Percentiles rank a stretch among this genome's conserved stretches.
phyloP scores from a whole-genome alignment of 1,140 invertebrate species.

The Ctenoplectra terminalis region DNA sequence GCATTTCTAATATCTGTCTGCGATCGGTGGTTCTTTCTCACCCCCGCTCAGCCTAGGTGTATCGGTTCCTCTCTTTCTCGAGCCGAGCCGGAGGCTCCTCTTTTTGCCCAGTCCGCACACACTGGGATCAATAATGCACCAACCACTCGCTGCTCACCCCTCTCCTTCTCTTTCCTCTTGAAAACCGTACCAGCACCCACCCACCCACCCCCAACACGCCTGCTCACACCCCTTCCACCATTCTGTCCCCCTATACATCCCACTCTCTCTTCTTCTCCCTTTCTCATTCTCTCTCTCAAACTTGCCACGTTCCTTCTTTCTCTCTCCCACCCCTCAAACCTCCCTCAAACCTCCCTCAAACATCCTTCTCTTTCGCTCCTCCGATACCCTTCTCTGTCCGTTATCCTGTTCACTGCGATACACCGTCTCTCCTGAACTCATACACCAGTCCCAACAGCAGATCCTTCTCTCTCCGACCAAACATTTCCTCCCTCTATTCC shows the following conservation, averaged over 20 bases:
- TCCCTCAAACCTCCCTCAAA: too few relatives aligned
- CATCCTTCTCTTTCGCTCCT: too few relatives aligned
- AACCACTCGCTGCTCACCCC: slow-evolving; percentile 78
- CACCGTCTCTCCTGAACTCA: too few relatives aligned
- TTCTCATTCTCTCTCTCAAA: background rate
- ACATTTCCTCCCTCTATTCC: too few relatives aligned
- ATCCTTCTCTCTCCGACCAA: too few relatives aligned
- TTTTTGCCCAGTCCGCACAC: slow-evolving; percentile 81
- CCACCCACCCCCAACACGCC: slow-evolving; percentile 48
- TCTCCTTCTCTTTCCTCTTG: slow-evolving; percentile 79
- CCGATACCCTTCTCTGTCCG: too few relatives aligned
- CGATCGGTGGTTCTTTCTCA: slow-evolving; percentile 62
- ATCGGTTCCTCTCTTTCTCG: slow-evolving; percentile 71
- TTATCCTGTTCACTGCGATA: too few relatives aligned
- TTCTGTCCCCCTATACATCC: background rate
- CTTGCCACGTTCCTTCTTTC: background rate
- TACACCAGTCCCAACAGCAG: too few relatives aligned
- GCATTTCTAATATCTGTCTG: slow-evolving; percentile 80
- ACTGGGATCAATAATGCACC: slow-evolving; percentile 82
- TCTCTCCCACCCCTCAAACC: slow-evolving; percentile 17
- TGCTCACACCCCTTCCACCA: slow-evolving; percentile 41
- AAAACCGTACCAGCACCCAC: slow-evolving; percentile 76
- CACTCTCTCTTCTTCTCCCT: background rate
- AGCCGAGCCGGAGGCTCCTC: slow-evolving; percentile 77
- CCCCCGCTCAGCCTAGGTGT: slow-evolving; percentile 26